Evolutionary conservation across 2,113 vertebrate species (phyloP).

Genomic region (Chrysochloris asiatica): DNA sequence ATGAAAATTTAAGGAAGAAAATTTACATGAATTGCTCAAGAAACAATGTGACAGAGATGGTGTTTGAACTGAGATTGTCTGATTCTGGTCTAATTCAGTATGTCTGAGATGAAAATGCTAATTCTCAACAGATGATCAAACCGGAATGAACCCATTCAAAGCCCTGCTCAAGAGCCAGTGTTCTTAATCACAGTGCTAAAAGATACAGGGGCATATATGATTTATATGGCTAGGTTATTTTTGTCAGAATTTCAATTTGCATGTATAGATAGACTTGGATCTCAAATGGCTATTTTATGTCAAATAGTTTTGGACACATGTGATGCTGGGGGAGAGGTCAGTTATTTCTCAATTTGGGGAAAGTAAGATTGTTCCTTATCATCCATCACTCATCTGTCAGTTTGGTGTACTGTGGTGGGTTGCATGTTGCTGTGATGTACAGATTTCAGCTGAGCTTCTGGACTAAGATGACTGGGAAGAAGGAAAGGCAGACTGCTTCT

Average conservation of each 20-base stretch:
- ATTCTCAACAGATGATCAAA: not conserved
- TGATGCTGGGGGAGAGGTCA: not conserved
- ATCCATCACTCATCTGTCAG: too few species aligned
- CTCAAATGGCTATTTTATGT: not conserved
- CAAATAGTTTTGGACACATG: slow-evolving; percentile 37
- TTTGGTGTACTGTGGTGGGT: too few species aligned
- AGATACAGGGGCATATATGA: not conserved
- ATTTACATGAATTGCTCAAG: not conserved
- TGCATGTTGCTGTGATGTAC: too few species aligned
- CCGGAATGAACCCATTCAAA: not conserved
- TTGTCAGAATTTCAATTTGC: not conserved
- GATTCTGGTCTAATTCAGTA: not conserved
- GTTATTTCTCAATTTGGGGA: slow-evolving; percentile 40
- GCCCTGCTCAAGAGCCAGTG: not conserved
- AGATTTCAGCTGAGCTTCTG: too few species aligned
- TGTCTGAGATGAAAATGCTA: not conserved
- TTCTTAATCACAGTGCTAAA: not conserved
- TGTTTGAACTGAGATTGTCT: slow-evolving; percentile 8
- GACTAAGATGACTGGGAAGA: too few species aligned
- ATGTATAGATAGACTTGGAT: not conserved
- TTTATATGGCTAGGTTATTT: not conserved
- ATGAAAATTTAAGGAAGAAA: not conserved
- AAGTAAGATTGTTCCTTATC: not conserved
- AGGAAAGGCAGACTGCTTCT: too few species aligned
- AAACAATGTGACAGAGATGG: not conserved